Base-by-base conservation (phyloP, 2,797 vertebrate genomes). In the Phylloscopus collybita region DNA sequence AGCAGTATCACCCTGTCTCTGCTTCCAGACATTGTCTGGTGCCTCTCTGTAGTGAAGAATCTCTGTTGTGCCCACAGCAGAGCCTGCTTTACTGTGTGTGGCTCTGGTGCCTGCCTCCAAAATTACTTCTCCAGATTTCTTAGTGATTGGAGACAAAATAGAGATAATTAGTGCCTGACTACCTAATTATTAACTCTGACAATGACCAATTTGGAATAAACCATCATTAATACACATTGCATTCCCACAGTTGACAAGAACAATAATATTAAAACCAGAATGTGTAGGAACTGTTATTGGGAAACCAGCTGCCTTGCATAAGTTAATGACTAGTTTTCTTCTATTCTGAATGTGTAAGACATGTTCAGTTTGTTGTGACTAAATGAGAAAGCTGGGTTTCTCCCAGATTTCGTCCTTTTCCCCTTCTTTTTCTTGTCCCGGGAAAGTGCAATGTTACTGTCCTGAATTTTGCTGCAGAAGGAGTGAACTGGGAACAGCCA, bases 221-320 rank as follows among this genome's bases (percentile, higher is more conserved):
- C 89, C 36, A 5, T 76, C 72, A 93, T 92, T 95, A 93, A 94
- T 95, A 93, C 88, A 95, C 88, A 81, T 78, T 86, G 60, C 80
- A 10, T 97, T 96, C 74, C 83, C 56, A 69, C 59, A 85, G 80
- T 93, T 95, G 91, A 94, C 83, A 93, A 93, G 86, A 95, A 86
- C 82, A 96, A 90, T 94, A 96, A 93, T 95, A 96, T 95, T 96
- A 93, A 95, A 97, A 94, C 49, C 78, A 93, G 88, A 93, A 93
- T 80, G 90, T 90, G 93, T 96, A 96, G 88, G 80, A 95, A 76
- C 59, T 0, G 0, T 95, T 95, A 95, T 76, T 93, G 88, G 95
- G 86, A 96, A 95, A 92, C 74, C 93, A 94, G 86, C 84, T 97
- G 96, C 94, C 88, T 94, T 1, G 1, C 71, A 83, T 84, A 95